Base-by-base conservation (phyloP, 2,113 vertebrate species). In the Callaeas wilsoni region DNA sequence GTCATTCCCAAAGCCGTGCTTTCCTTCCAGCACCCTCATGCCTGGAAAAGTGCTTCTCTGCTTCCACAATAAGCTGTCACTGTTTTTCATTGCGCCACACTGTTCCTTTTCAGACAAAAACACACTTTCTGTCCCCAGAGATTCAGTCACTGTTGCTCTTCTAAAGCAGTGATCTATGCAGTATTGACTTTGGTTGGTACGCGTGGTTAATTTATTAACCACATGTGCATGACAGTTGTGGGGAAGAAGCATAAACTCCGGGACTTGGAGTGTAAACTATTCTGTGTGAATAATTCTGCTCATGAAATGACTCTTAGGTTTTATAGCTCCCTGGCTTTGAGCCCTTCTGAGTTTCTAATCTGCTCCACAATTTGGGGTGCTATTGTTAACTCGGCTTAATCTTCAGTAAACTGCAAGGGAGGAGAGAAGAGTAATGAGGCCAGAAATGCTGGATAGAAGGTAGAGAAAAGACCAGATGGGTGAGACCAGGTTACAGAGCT, bases 161-260 rank as follows among this genome's bases (percentile, higher is more conserved):
- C 53, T 50, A 27, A 83, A 89, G 76, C 82, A 65, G 76, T 46
- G 63, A 80, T 88, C 52, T 81, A 6, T n/a, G 37, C 76, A 29
- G 69, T 44, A 71, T 55, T 92, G 94, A 84, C 89, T 93, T 84
- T 0, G 32, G 60, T 85, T 1, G 2, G 74, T 82, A 83, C 0
- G 5, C 3, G 3, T 69, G 77, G 52, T 94, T 91, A 84, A 91
- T 91, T 95, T 96, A 80, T 94, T 90, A 95, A 68, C 79, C 55
- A 62, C 90, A 63, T 91, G 77, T 94, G 87, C 91, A 55, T 87
- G 87, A 90, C 91, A 95, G 62, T 95, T 94, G 87, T 94, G 84
- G 62, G 56, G 87, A 96, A 85, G 55, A 53, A 87, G 33, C 82
- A 68, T 47, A 73, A 82, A 65, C 78, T 76, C 89, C 2, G 7